These are phyloP conservation scores for Phortica variegata DNA, from an alignment of 1,140 invertebrate genomes.

Conservation along the genomic window DNA sequence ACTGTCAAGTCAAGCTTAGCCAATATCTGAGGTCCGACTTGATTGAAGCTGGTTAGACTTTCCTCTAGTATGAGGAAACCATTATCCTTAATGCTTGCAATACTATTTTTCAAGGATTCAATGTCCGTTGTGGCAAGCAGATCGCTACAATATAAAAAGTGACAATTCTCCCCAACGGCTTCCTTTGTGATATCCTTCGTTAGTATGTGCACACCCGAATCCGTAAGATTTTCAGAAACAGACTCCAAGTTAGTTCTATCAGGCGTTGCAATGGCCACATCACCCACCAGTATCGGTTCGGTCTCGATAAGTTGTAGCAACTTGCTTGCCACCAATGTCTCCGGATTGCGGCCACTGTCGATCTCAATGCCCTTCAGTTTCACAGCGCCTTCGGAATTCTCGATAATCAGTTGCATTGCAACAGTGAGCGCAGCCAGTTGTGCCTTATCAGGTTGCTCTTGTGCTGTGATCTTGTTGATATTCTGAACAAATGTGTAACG, in stretches of 20 bases:
- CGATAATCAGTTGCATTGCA: slow-evolving; percentile 70
- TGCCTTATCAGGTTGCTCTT: slow-evolving; percentile 62
- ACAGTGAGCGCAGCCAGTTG: slow-evolving; percentile 65
- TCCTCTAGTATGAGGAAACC: slow-evolving; percentile 82
- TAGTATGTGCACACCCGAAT: slow-evolving; percentile 60
- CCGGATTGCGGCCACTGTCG: slow-evolving; percentile 61
- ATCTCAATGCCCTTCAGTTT: slow-evolving; percentile 79
- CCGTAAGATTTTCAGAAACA: slow-evolving; percentile 26
- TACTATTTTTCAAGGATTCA: slow-evolving; percentile 60
- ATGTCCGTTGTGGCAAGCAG: slow-evolving; percentile 58
- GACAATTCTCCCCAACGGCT: slow-evolving; percentile 66
- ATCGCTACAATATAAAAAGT: slow-evolving; percentile 66
- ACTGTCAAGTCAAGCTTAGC: slow-evolving; percentile 58
- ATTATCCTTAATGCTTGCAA: slow-evolving; percentile 64
- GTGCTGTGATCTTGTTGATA: too few species aligned
- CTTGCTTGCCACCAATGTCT: slow-evolving; percentile 62
- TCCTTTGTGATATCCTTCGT: slow-evolving; percentile 59
- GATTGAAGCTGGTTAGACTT: slow-evolving; percentile 60
- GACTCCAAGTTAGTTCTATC: slow-evolving; percentile 56
- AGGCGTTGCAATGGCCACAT: slow-evolving; percentile 59
- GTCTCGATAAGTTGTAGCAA: slow-evolving; percentile 63
- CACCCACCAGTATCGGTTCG: slow-evolving; percentile 68
- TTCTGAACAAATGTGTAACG: slow-evolving; percentile 82
- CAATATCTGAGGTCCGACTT: slow-evolving; percentile 52
- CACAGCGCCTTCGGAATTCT: slow-evolving; percentile 70